A percentile compares a stretch with the other conserved stretches of the same genome.
phyloP scores from a whole-genome alignment of 2,888 invertebrate species.

The Vesta saturnalis region DNA sequence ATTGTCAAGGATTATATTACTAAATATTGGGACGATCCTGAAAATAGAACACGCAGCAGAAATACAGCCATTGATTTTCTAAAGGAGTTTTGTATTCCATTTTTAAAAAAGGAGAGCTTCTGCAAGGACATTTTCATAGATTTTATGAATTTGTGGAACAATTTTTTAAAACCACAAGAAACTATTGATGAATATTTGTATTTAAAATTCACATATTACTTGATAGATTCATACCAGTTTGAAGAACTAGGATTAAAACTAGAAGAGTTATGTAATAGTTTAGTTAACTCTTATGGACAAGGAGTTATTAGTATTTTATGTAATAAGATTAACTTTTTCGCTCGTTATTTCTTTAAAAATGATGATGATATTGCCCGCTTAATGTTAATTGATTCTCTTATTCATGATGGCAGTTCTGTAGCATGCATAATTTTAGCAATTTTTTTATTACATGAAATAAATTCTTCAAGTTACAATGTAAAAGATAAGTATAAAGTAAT shows the following conservation, averaged over 20 bases:
- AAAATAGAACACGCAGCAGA: neutral
- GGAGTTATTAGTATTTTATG: constrained; percentile 9
- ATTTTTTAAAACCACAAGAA: constrained; percentile 16
- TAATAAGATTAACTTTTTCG: constrained; percentile 10
- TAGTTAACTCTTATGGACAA: constrained; percentile 12
- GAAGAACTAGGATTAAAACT: neutral
- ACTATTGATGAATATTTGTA: constrained; percentile 23
- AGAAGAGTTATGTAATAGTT: constrained; percentile 5
- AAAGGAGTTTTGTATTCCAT: constrained; percentile 24
- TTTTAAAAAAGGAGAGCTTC: neutral
- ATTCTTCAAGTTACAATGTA: neutral
- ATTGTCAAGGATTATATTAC: constrained; percentile 14
- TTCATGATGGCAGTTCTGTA: constrained; percentile 1
- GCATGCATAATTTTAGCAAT: constrained; percentile 16
- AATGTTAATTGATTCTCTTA: constrained; percentile 5
- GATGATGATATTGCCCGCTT: neutral
- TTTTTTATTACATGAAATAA: constrained; percentile 17
- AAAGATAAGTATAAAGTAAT: constrained; percentile 10
- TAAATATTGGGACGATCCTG: neutral
- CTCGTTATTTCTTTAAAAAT: constrained; percentile 5
- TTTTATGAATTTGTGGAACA: constrained; percentile 18
- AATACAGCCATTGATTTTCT: constrained; percentile 16
- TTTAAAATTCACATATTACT: constrained; percentile 16
- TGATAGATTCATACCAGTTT: neutral
- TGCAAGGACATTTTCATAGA: constrained; percentile 9